These are phyloP conservation scores for Zoroaster sp. DNA, from an alignment of 53 echinoderm and acorn worm genomes.

Conservation along the genomic window DNA sequence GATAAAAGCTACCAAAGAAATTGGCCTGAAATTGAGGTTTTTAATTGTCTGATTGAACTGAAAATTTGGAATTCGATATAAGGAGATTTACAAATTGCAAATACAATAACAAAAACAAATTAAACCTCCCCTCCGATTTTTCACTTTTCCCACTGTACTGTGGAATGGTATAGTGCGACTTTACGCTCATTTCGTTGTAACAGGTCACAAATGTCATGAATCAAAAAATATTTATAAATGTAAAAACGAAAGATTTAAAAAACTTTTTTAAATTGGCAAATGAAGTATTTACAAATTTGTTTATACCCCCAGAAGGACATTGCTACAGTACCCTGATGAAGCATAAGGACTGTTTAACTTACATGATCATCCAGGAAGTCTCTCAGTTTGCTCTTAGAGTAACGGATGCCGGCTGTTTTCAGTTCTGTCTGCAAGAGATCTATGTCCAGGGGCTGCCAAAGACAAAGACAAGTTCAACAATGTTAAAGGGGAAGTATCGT, in stretches of 20 bases:
- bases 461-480: background rate
- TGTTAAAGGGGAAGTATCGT: background rate
- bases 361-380: conserved; percentile 65
- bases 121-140: no score
- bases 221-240: background rate
- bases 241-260: background rate
- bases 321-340: no score
- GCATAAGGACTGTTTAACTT: background rate
- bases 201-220: background rate
- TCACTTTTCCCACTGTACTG: no score
- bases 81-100: no score
- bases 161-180: background rate
- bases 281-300: background rate
- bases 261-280: no score
- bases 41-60: no score
- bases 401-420: conserved; percentile 56
- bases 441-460: conserved; percentile 64
- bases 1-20: no score
- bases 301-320: background rate
- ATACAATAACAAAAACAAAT: no score
- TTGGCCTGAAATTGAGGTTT: no score
- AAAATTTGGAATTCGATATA: no score
- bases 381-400: conserved; percentile 61
- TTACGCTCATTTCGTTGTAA: background rate
- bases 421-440: conserved; percentile 60